Base-by-base conservation (phyloP, 2,797 vertebrate genomes). In the Scarus forsteni region DNA sequence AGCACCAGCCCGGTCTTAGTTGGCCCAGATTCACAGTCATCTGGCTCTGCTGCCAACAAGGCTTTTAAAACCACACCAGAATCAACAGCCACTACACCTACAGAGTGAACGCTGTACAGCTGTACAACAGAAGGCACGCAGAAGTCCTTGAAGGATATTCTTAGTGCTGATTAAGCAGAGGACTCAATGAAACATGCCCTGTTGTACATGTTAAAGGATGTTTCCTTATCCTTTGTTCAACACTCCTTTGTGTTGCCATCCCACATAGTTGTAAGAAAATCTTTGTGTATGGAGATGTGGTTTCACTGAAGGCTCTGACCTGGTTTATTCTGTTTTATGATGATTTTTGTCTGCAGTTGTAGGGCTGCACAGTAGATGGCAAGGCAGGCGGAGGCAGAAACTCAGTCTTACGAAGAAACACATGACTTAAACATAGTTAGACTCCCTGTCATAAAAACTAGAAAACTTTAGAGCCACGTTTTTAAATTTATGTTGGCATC, bases 1-100 rank as follows among this genome's bases (percentile, higher is more conserved):
- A 19, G 73, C 16, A 8, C 66, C 88, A 92, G 90, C 80, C 55
- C 42, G 70, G 76, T 56, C 76, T 69, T 65, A 40, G 62, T 78
- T 88, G 87, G 75, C 70, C 63, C 65, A 62, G n/a, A 56, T 70
- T 81, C 66, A 45, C 55, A 49, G 50, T 67, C 66, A 57, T 61
- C 45, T 70, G 73, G 69, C 78, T 69, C 50, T 6, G 34, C 67
- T 71, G 84, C 68, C 71, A 78, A 63, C 65, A 66, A 55, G 53
- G 61, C 60, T 65, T 35, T 63, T 59, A 39, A 59, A 44, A 44
- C 48, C 55, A 18, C 73, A 62, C 53, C 59, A 65, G 48, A 70
- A 80, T 76, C 71, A 77, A 59, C 66, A 66, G 57, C 68, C 60
- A 39, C 52, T 58, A 48, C 67, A 63, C 71, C 70, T 76, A 62